Base-by-base conservation (phyloP, 2,888 invertebrate genomes). In the Polydrusus cervinus region DNA sequence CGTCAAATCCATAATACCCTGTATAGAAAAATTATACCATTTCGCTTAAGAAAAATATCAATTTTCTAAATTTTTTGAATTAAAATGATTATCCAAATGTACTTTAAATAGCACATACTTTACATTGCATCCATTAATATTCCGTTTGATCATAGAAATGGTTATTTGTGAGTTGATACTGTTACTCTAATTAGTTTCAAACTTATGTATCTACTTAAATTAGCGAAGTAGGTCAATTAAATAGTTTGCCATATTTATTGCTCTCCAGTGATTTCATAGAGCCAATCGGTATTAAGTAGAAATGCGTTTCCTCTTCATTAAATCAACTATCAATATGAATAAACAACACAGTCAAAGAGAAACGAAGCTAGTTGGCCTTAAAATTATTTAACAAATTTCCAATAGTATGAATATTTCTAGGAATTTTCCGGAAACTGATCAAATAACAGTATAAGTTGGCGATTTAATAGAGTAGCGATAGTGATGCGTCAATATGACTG, bases 261-360 rank as follows among this genome's bases (percentile, higher is more conserved):
- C 34, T 57, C 57, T 16, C 11, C 0, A 34, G 38, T 11, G 57
- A 38, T 38, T 38, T 11, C 16, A 10, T 38, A 60, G 34, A 60
- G 38, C 16, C 14, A 10, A 38, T 47, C 47, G 9, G 14, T 14
- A 43, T 53, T 8, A 60, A 16, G 16, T 18, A 38, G 38, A 55
- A 38, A 38, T 60, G 38, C 38, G 38, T 40, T 40, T 38, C 38
- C 34, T 1, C 9, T 60, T 60, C 34, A 38, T 11, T 38, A 40
- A 10, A 57, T 9, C 14, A 34, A 57, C 20, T 16, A 3, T 25
- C 3, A 25, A 25, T 25, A 38, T 55, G 16, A 60, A 60, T 38
- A 14, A 13, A 7, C 34, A 30, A 30, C 25, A 18, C 38, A 51
- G 62, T 70, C 70, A 70, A 70, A 70, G 70, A n/a, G 20, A 62